These are phyloP conservation scores for Collichthys lucidus DNA, from an alignment of 2,113 vertebrate genomes.

Conservation along the genomic window DNA sequence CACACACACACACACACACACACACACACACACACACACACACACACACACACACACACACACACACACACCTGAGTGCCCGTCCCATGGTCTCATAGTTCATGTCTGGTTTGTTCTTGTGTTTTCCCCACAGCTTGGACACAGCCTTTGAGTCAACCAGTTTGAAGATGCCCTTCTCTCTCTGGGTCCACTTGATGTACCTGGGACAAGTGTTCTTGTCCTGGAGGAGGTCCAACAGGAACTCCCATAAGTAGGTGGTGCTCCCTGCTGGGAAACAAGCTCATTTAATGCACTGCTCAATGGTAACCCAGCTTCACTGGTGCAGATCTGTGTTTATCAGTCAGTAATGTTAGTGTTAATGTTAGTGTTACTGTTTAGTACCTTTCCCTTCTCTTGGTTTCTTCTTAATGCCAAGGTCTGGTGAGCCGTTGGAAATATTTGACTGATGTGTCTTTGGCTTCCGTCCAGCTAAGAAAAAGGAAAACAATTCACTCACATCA, in stretches of 20 bases:
- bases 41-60: not conserved
- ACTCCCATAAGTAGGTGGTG: slow-evolving; percentile 98
- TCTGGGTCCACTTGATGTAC: slow-evolving; percentile 99
- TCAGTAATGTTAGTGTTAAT: too few species aligned
- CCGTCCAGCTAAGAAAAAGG: slow-evolving; percentile 87
- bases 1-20: slow-evolving; percentile 78
- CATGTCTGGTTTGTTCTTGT: slow-evolving; percentile 99
- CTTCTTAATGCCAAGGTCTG: slow-evolving; percentile 94
- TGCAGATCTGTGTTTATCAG: not conserved
- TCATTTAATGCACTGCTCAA: not conserved
- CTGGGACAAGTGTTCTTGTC: slow-evolving; percentile 98
- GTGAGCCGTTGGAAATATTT: slow-evolving; percentile 87
- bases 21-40: slow-evolving; percentile 71
- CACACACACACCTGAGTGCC: slow-evolving; percentile 88
- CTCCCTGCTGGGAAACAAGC: slow-evolving; percentile 84
- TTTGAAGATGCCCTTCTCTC: slow-evolving; percentile 99
- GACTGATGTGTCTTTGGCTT: slow-evolving; percentile 92
- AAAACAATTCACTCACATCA: slow-evolving; percentile 27
- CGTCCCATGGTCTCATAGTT: slow-evolving; percentile 99
- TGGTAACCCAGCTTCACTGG: not conserved
- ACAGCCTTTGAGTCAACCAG: slow-evolving; percentile 98
- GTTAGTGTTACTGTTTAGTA: slow-evolving; percentile 69
- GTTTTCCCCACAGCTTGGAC: slow-evolving; percentile 97
- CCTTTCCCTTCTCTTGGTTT: slow-evolving; percentile 98
- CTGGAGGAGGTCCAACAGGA: slow-evolving; percentile 96